phyloP scores from a whole-genome alignment of 2,888 invertebrate genomes.

The Lycophotia porphyrea region DNA sequence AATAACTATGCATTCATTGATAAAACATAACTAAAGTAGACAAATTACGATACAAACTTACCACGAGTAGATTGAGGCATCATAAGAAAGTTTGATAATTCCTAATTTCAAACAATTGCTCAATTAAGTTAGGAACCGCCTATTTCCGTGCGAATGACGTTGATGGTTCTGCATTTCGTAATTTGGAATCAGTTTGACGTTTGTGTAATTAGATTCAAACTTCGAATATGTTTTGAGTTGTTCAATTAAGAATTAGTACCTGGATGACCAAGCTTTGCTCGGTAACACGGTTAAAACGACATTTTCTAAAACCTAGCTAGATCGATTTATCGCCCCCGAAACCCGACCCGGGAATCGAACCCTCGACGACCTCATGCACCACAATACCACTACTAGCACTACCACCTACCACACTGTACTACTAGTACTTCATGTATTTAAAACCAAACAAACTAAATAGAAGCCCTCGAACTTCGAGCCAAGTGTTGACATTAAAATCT shows the following conservation, averaged over 20 bases:
- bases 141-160: constrained; percentile 24
- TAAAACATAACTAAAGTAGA: neutral
- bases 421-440: neutral
- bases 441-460: neutral
- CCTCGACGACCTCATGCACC: too few relatives aligned
- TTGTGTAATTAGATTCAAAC: constrained; percentile 21
- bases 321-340: too few relatives aligned
- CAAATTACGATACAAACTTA: neutral
- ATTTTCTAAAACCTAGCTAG: too few relatives aligned
- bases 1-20: neutral
- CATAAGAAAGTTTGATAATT: neutral
- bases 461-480: neutral
- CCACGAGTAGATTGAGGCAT: constrained; percentile 9
- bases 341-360: too few relatives aligned
- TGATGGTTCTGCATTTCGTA: constrained; percentile 32
- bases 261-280: too few relatives aligned
- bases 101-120: constrained; percentile 1
- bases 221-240: neutral
- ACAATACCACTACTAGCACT: too few relatives aligned
- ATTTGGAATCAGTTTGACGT: constrained; percentile 16
- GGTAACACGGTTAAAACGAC: too few relatives aligned
- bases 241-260: neutral
- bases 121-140: constrained; percentile 5
- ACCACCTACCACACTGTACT: too few relatives aligned
- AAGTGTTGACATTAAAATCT: constrained; percentile 46